A percentile compares a stretch with the other conserved stretches of the same genome.
Conservation (phyloP, 2,888 invertebrate genomes). For the Macropis europaea region DNA sequence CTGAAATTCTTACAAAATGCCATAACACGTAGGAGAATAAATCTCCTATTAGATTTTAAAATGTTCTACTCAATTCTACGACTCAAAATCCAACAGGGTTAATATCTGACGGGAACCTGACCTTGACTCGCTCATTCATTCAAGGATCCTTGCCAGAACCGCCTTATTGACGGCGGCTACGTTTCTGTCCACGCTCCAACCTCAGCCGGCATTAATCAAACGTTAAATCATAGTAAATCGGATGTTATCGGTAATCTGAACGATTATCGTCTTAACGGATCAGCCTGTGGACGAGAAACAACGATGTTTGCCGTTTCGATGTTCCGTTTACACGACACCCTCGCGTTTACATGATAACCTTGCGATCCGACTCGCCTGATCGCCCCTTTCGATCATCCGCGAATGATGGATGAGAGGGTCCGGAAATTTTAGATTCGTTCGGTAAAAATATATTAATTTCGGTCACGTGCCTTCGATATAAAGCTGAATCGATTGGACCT, state of each 20-base stretch:
- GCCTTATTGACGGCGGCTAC: background rate
- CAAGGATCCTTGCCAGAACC: background rate
- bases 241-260: slow-evolving; percentile 4
- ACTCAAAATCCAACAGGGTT: background rate
- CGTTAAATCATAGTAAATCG: slow-evolving; percentile 16
- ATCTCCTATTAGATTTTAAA: too few relatives aligned
- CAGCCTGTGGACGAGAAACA: background rate
- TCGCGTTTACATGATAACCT: too few relatives aligned
- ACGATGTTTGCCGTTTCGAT: background rate
- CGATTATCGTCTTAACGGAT: slow-evolving; percentile 11
- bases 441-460: too few relatives aligned
- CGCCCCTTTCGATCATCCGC: too few relatives aligned
- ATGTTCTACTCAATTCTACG: too few relatives aligned
- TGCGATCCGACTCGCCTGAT: too few relatives aligned
- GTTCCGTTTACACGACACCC: background rate
- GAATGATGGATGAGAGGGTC: too few relatives aligned
- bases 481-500: too few relatives aligned
- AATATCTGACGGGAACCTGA: background rate
- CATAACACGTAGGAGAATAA: too few relatives aligned
- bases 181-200: background rate
- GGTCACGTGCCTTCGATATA: too few relatives aligned
- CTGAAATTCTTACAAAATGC: too few relatives aligned
- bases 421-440: too few relatives aligned
- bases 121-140: background rate
- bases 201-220: slow-evolving; percentile 8